Evolutionary conservation across 2,797 vertebrate species (phyloP), one percentile per base, ranked within the genome.

Genomic region (Eulemur albifrons): DNA sequence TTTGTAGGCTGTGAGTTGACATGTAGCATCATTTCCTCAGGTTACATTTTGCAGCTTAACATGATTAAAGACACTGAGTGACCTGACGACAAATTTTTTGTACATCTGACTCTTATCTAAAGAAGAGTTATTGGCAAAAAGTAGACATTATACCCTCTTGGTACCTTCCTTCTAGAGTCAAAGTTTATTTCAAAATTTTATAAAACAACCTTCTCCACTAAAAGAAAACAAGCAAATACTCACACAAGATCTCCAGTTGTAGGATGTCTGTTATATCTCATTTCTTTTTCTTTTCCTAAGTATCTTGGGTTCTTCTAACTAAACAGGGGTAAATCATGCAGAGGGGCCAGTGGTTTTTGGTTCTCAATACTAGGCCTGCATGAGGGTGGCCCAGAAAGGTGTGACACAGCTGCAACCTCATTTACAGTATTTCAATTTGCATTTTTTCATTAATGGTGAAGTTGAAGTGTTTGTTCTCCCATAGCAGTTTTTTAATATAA

Each of bases 11-110:
- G 52, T 69, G n/a, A 92, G 40, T 83, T 90, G 86, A 91, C 65
- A 82, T 83, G 27, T 94, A 85, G 54, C 35, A 88, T 82, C 21
- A 89, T 95, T 79, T 85, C 65, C 52, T 83, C 35, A 94, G 80
- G 65, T 95, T 86, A 70, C 57, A 63, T 96, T 93, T 96, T 96
- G 77, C 88, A 94, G 93, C 75, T 90, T 80, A 95, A 93, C 57
- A 59, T 72, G 69, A 40, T 95, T 96, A 93, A 73, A 43, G 77
- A 75, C 79, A 90, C 48, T 12, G 21, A 70, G 45, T 85, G 84
- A 79, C 61, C 83, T 80, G 83, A 73, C 79, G 69, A 59, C 93
- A 84, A 25, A 17, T 50, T 72, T 88, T 95, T 61, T 89, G 61
- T 86, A 89, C 57, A 54, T 59, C 54, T 96, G 84, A 80, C 65